Base-by-base conservation (phyloP, 2,888 invertebrate species). In the Gibbula magus region DNA sequence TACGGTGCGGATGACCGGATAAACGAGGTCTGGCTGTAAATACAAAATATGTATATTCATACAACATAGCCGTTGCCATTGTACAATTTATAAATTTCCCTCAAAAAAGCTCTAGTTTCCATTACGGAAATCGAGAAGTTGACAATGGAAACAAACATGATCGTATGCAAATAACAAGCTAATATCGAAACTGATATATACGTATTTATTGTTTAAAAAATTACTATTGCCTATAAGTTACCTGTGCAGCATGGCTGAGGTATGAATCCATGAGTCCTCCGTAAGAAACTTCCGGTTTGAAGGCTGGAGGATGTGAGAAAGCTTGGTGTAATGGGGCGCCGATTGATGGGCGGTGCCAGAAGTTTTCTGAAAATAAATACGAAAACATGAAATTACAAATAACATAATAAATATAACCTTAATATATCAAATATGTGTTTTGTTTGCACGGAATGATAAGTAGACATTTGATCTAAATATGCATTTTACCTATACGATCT, bases 251-350 rank as follows among this genome's bases (percentile, higher is more conserved):
- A 78, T 90, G 89, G 29, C 87, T 86, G 39, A 90, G 80, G 66
- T 90, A 90, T 29, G 86, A 86, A 56, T 90, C 89, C 87, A 90
- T 87, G 16, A 90, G 79, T 10, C 87, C 86, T 18, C 86, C 86
- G 76, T 89, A 90, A 0, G 88, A 81, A 32, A 84, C 83, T 67
- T 88, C 88, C 8, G 80, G 83, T 81, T 85, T 85, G 75, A 83
- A 81, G 1, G 82, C 25, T n/a, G 84, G 80, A 8, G 81, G 73
- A 54, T 83, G 82, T 2, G 81, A 66, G 56, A 89, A 84, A 0
- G 87, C 82, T 54, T 87, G 87, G 73, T 81, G 85, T 13, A 85
- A 56, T 7, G 83, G 78, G 2, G 82, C 75, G 54, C 88, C 81
- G 79, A 88, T 85, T 7, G 88, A 82, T 8, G 86, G 79, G n/a